Conservation (phyloP, 1,140 invertebrate genomes). For the Chlorops oryzae region DNA sequence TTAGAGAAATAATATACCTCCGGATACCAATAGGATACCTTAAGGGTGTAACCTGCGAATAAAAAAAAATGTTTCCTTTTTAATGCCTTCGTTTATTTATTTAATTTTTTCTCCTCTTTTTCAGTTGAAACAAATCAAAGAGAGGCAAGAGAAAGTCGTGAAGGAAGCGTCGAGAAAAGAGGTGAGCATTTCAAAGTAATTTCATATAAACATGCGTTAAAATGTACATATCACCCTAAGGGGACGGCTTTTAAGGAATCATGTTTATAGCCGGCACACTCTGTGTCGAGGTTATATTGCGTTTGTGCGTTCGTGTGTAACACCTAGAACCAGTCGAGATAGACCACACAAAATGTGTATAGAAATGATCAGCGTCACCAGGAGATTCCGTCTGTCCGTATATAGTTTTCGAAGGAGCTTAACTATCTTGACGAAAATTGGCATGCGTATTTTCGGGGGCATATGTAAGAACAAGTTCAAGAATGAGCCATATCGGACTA, state of each 20-base stretch:
- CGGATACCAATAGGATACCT: not conserved
- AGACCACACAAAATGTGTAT: not conserved
- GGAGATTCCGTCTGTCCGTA: too few relatives aligned
- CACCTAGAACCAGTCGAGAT: not conserved
- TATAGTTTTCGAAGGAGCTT: too few relatives aligned
- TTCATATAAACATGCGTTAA: not conserved
- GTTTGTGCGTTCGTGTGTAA: not conserved
- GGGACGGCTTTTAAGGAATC: not conserved
- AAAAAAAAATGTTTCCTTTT: not conserved
- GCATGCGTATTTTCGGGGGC: too few relatives aligned
- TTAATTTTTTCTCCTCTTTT: constrained; percentile 17
- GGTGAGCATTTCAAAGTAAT: constrained; percentile 22
- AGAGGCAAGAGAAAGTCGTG: constrained; percentile 41
- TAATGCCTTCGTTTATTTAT: not conserved
- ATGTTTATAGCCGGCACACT: not conserved
- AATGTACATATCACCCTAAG: not conserved
- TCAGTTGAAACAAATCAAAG: constrained; percentile 45
- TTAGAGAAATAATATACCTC: not conserved
- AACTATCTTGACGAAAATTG: too few relatives aligned
- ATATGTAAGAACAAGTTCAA: too few relatives aligned
- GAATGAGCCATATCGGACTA: too few relatives aligned
- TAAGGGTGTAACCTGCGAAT: not conserved
- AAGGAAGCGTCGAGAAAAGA: constrained; percentile 45
- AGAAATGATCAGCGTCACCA: too few relatives aligned
- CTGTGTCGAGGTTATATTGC: not conserved